A percentile compares a stretch with the other conserved stretches of the same genome.
phyloP scores from a whole-genome alignment of 2,888 invertebrate species.

The Drosophila nr. fundita region DNA sequence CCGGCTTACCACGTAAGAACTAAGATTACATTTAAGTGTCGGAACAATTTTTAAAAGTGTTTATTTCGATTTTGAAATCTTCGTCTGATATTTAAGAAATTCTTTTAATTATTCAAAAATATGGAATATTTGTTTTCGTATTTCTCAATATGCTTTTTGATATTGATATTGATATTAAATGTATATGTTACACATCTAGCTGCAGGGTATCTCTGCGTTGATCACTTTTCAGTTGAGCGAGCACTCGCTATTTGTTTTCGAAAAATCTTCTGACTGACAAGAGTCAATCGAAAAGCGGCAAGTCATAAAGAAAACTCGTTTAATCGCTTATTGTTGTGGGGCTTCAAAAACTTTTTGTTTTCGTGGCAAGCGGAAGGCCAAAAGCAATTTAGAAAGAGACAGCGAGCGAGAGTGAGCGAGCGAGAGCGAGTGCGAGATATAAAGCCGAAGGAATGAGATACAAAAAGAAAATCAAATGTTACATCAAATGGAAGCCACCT shows the following conservation, averaged over 20 bases:
- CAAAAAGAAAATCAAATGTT: constrained; percentile 36
- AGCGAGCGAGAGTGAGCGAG: not conserved
- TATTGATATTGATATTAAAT: not conserved
- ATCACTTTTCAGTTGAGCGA: not conserved
- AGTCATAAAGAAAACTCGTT: constrained; percentile 37
- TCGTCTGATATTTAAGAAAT: not conserved
- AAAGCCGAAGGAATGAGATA: not conserved
- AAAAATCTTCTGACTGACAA: constrained; percentile 13
- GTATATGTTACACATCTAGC: not conserved
- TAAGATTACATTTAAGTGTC: not conserved
- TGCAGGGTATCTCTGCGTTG: not conserved
- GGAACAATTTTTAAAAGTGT: too few relatives aligned
- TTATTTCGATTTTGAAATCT: too few relatives aligned
- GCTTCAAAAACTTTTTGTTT: constrained; percentile 37
- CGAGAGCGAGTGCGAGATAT: not conserved
- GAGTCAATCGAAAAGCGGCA: constrained; percentile 37
- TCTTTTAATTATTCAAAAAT: not conserved
- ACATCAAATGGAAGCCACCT: constrained; percentile 41
- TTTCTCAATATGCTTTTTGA: not conserved
- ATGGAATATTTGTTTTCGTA: not conserved
- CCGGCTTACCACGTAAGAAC: not conserved
- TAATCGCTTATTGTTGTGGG: constrained; percentile 47
- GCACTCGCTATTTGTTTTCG: not conserved
- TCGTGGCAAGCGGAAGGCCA: constrained; percentile 6
- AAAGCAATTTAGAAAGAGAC: not conserved